Evolutionary conservation across 2,113 vertebrate genomes (phyloP), one percentile per base, ranked within the genome.

Genomic region (Zosterops pallidus): DNA sequence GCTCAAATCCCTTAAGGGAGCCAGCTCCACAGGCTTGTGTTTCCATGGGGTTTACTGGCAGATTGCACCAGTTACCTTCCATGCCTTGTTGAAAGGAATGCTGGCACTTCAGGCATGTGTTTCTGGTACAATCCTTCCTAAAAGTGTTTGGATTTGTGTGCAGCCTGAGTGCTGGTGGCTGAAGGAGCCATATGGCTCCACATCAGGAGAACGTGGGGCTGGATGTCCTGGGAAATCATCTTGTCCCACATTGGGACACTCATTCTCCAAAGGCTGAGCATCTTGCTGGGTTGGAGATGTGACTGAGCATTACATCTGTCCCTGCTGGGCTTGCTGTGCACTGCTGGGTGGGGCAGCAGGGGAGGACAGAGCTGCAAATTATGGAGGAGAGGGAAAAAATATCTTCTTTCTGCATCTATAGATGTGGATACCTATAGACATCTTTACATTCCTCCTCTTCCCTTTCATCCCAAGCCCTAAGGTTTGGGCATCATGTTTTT

Each of bases 401-500:
- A 60, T 85, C 12, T 78, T 42, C 24, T 77, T 23, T 79, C 67
- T 13, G 21, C 18, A 13, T 49, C 33, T 69, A 24, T 11, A 56
- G 39, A n/a, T 56, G 19, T 42, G 70, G 82, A 91, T 92, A 55
- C 15, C 23, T 65, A 14, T 9, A 69, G 59, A 65, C 23, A 55
- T 53, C 42, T 63, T 20, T 62, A 4, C 8, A 16, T 49, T 14
- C 9, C 17, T 5, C 14, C 23, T 16, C 6, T 49, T 50, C 22
- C 6, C 19, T 80, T 93, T 86, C 75, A 81, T 90, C 52, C 31
- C 52, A 86, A 91, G 46, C 70, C 56, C 77, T 49, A 46, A 94
- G 69, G 60, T 44, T 83, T 79, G 63, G 71, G 71, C 92, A 94
- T 95, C 86, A 78, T 97, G 76, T 95, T 97, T 97, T 96, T 91